These are phyloP conservation scores for Petrocephalus microphthalmus DNA, from an alignment of 2,113 vertebrate genomes.

Conservation along the genomic window DNA sequence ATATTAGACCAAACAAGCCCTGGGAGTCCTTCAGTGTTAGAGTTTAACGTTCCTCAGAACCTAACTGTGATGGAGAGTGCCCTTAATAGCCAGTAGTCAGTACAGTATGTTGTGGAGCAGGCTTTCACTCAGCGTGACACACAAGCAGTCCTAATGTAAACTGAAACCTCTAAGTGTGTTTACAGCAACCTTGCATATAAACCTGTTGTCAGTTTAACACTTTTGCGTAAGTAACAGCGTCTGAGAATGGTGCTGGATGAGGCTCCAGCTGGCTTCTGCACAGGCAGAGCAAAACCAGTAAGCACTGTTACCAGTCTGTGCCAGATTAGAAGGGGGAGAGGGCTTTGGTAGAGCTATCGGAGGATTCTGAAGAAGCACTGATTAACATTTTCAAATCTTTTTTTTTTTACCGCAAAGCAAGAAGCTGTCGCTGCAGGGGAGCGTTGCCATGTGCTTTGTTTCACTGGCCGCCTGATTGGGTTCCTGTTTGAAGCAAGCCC, in stretches of 20 bases:
- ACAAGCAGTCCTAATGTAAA: background rate
- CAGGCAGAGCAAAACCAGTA: background rate
- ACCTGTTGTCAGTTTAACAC: too few relatives aligned
- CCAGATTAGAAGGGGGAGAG: background rate
- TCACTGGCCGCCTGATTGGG: background rate
- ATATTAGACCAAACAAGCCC: background rate
- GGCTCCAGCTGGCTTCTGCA: background rate
- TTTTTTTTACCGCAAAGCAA: background rate
- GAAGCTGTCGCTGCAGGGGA: background rate
- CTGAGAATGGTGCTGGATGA: background rate
- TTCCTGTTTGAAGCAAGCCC: background rate
- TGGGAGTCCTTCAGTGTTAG: background rate
- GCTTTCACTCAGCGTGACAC: too few relatives aligned
- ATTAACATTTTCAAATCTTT: background rate
- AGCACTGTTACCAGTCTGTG: background rate
- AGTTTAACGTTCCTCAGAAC: background rate
- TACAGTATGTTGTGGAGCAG: background rate
- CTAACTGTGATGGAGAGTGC: background rate
- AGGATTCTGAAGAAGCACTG: background rate
- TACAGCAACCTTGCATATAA: background rate
- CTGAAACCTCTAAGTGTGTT: background rate
- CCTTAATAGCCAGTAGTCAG: background rate
- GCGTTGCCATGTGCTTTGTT: background rate
- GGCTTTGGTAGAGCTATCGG: background rate
- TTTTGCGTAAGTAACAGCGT: background rate